Evolutionary conservation across 2,113 vertebrate species (phyloP), one percentile per base, ranked within the genome.

Genomic region (Leucosticte australis): DNA sequence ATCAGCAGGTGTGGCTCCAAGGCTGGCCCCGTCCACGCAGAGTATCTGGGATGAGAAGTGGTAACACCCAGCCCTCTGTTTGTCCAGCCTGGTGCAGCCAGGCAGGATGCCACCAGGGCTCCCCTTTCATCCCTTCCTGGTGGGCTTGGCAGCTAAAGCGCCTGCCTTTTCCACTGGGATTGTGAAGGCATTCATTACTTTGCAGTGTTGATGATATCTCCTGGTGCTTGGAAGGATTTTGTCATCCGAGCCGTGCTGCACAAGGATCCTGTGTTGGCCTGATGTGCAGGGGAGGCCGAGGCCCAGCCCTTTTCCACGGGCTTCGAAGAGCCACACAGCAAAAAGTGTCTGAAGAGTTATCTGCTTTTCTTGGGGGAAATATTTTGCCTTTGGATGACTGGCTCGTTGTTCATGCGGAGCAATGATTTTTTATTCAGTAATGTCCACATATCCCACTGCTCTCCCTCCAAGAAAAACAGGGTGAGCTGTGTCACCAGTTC

Each of bases 71-170:
- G 13, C 23, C 10, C 83, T 96, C 41, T 42, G 4, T 73, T 92
- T 76, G 12, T 39, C 14, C 55, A 39, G 67, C 71, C 84, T 30
- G 30, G 75, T 85, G 50, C 31, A 35, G 52, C 28, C 28, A 53
- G 52, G 28, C 52, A 53, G 28, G 28, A 53, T 53, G 76, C 17
- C 56, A 31, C 33, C 68, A 77, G 60, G 60, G 83, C 86, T 95
- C 68, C 26, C 30, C 57, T 86, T 92, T 90, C 83, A 92, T 90
- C 90, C 88, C 96, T 97, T 94, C 95, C 65, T 96, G 96, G 92
- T 95, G 96, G 95, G 89, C 95, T 97, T 96, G 96, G 92, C 94
- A 97, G 89, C 59, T 23, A 57, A 91, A 95, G 49, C 0, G 11
- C 52, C 89, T 3, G 46, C 81, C 81, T 94, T 94, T 89, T 95